Base-by-base conservation (phyloP, 2,797 vertebrate species). In the Paguma larvata region DNA sequence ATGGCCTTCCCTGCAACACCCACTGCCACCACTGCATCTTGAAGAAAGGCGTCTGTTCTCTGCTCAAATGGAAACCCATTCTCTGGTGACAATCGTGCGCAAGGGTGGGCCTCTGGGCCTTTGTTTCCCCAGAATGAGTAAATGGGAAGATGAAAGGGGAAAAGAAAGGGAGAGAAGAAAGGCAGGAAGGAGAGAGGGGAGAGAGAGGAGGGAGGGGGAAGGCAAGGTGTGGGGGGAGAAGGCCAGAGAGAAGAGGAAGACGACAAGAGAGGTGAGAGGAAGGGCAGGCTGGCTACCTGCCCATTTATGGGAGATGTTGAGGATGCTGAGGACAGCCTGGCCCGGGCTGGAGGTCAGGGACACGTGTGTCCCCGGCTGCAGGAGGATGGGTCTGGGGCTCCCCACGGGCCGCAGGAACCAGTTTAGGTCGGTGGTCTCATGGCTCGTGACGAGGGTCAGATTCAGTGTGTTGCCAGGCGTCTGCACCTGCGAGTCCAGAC, bases 231-330 rank as follows among this genome's bases (percentile, higher is more conserved):
- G 51, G 68, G 14, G n/a, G 51, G 15, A 12, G 12, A 15, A 51
- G 27, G 14, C 4, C 4, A 27, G n/a, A 14, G 13, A 62, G 53
- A 32, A 27, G 53, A 1, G 23, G 16, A 25, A 27, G 18, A 27
- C 48, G 23, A 23, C 75, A 27, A 34, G n/a, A 15, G 14, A 48
- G 19, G 4, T 21, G 16, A 7, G n/a, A 41, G 1, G 34, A 46
- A 6, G 13, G 27, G 10, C n/a, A 15, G 59, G 27, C 10, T 2
- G 6, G 9, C 56, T 91, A 98, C 98, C 98, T 98, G 92, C 96
- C 98, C 98, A 98, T 75, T 93, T n/a, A 5, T 65, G 75, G 63
- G 98, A 96, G 38, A 97, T 27, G 32, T 63, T 65, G 53, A 6
- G 0, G 68, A 98, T 30, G 3, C 41, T 96, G 68, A 98, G 97